Conservation (phyloP, 2,113 vertebrate genomes). For the Trinectes maculatus region DNA sequence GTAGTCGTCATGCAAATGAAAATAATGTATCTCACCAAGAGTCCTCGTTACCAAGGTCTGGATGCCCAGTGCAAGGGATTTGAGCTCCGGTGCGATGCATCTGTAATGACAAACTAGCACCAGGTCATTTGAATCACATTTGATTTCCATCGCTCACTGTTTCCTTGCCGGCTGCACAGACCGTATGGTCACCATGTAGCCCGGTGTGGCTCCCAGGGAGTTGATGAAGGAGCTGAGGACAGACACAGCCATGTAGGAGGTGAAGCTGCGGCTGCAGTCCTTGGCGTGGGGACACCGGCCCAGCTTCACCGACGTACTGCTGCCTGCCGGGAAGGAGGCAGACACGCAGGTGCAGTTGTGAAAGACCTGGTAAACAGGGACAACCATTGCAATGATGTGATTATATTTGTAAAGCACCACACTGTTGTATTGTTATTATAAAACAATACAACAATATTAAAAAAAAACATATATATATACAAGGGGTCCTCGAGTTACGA, state of each 20-base stretch:
- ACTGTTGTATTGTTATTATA: background rate
- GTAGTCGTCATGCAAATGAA: background rate
- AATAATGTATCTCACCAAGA: conserved; percentile 81
- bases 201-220: conserved; percentile 80
- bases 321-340: conserved; percentile 64
- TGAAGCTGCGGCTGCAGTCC: conserved; percentile 84
- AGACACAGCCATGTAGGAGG: conserved; percentile 81
- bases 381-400: too few species aligned
- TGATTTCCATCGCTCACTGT: too few species aligned
- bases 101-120: conserved; percentile 76
- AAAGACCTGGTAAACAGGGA: conserved; percentile 82
- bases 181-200: conserved; percentile 85
- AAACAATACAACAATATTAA: too few species aligned
- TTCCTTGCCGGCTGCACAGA: conserved; percentile 51
- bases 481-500: too few species aligned
- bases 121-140: background rate
- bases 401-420: too few species aligned
- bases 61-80: conserved; percentile 90
- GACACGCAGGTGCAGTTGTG: conserved; percentile 90
- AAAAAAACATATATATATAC: too few species aligned
- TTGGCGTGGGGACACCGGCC: conserved; percentile 85
- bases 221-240: conserved; percentile 78
- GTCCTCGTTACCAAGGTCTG: conserved; percentile 79
- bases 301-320: conserved; percentile 81
- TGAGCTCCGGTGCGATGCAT: conserved; percentile 87